Conservation (phyloP, 1,140 invertebrate genomes). For the Oedothorax gibbosus region DNA sequence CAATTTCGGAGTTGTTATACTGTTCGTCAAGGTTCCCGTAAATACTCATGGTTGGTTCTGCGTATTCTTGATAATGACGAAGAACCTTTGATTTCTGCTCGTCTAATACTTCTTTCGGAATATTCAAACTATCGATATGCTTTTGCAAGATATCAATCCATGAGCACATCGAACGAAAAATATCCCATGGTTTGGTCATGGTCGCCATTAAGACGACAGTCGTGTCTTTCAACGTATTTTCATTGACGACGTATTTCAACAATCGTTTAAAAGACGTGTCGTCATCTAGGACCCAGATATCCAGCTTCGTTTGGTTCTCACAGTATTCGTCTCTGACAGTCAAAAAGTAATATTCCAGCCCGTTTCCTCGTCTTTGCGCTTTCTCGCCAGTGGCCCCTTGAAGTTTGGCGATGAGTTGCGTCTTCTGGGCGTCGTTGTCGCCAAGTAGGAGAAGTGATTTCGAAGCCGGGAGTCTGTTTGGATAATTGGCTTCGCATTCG, state of each 20-base stretch:
- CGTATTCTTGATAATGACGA: slow-evolving; percentile 20
- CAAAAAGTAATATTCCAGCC: slow-evolving; percentile 98
- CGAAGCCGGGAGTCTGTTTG: slow-evolving; percentile 20
- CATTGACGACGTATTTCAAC: slow-evolving; percentile 90
- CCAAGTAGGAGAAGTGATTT: slow-evolving; percentile 71
- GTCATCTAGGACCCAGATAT: slow-evolving; percentile 82
- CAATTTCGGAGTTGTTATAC: slow-evolving; percentile 6
- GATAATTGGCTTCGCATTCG: slow-evolving; percentile 20
- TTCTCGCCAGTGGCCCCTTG: slow-evolving; percentile 80
- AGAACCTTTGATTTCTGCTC: slow-evolving; percentile 67
- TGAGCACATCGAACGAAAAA: slow-evolving; percentile 91
- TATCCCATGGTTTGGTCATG: slow-evolving; percentile 96
- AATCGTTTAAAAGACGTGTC: slow-evolving; percentile 92
- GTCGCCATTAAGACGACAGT: slow-evolving; percentile 93
- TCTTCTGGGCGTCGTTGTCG: slow-evolving; percentile 97
- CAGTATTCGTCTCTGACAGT: slow-evolving; percentile 97
- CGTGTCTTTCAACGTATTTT: slow-evolving; percentile 90
- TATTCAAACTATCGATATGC: slow-evolving; percentile 90
- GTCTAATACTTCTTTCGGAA: slow-evolving; percentile 76
- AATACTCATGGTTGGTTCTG: slow-evolving; percentile 30
- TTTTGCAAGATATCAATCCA: slow-evolving; percentile 92
- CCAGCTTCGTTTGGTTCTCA: slow-evolving; percentile 62
- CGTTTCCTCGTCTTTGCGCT: slow-evolving; percentile 91
- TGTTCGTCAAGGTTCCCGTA: slow-evolving; percentile 24
- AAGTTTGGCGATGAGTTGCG: slow-evolving; percentile 88